These are phyloP conservation scores for Cloeon dipterum DNA, from an alignment of 2,888 invertebrate genomes.

Conservation along the genomic window DNA sequence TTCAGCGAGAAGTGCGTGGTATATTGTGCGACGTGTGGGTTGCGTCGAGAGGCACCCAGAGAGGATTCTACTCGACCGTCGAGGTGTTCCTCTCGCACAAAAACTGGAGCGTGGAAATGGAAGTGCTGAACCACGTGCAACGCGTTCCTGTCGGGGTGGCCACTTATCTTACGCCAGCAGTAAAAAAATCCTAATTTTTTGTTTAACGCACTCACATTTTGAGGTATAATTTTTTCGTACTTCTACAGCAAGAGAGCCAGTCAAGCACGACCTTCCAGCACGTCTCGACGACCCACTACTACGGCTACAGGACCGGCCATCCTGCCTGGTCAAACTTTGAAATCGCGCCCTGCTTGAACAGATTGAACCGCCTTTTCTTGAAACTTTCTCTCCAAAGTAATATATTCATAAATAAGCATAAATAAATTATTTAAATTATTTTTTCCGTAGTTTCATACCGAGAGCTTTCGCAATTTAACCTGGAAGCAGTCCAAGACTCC, in stretches of 20 bases:
- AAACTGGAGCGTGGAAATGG: constrained; percentile 12
- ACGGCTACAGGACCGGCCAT: constrained; percentile 10
- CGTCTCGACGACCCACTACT: constrained; percentile 11
- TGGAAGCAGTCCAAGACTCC: constrained; percentile 13
- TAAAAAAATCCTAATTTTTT: constrained; percentile 6
- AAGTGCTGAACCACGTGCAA: constrained; percentile 11
- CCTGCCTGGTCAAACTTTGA: constrained; percentile 12
- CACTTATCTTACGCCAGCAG: constrained; percentile 10
- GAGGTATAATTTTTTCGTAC: no score
- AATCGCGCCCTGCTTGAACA: constrained; percentile 11
- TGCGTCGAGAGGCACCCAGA: constrained; percentile 7
- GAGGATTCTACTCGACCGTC: constrained; percentile 10
- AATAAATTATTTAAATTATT: no score
- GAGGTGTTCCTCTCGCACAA: constrained; percentile 11
- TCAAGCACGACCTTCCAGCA: constrained; percentile 8
- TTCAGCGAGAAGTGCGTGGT: constrained; percentile 11
- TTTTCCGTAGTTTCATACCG: constrained; percentile 8
- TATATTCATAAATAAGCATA: not conserved
- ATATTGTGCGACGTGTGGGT: constrained; percentile 12
- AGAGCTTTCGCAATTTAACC: constrained; percentile 10
- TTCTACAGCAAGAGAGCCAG: constrained; percentile 1
- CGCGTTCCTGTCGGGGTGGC: constrained; percentile 11
- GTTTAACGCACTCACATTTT: no score
- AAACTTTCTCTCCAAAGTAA: constrained; percentile 8
- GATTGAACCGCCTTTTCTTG: constrained; percentile 9